These are phyloP conservation scores for Sitodiplosis mosellana DNA, from an alignment of 1,140 invertebrate genomes.

Conservation along the genomic window DNA sequence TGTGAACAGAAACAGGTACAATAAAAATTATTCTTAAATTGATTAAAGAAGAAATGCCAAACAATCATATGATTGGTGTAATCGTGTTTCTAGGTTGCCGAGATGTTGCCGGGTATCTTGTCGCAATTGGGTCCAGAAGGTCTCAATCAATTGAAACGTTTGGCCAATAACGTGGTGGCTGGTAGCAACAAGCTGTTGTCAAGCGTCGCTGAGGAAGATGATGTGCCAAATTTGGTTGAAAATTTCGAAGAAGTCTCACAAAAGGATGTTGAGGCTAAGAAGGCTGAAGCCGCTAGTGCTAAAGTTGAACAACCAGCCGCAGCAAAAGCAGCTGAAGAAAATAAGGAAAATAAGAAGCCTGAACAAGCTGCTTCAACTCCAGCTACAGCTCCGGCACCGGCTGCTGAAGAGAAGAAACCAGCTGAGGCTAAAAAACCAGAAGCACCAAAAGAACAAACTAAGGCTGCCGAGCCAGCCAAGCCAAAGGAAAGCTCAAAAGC, in stretches of 20 bases:
- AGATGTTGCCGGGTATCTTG: conserved; percentile 89
- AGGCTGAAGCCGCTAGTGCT: not conserved
- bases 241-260: conserved; percentile 66
- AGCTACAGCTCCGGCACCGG: not conserved
- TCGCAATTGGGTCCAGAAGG: conserved; percentile 92
- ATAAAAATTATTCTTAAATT: too few species aligned
- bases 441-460: not conserved
- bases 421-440: not conserved
- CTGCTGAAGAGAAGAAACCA: not conserved
- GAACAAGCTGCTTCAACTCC: not conserved
- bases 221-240: conserved; percentile 78
- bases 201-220: conserved; percentile 63
- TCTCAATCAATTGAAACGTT: conserved; percentile 82
- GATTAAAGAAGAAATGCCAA: too few species aligned
- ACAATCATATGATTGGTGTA: too few species aligned
- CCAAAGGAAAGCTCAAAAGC: too few species aligned
- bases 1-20: conserved; percentile 74
- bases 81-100: conserved; percentile 29
- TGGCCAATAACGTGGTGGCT: conserved; percentile 35
- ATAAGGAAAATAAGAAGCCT: not conserved
- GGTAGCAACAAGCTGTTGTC: conserved; percentile 16
- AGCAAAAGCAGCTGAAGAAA: not conserved
- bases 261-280: not conserved
- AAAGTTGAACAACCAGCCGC: not conserved
- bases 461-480: not conserved